Evolutionary conservation across 2,797 vertebrate genomes (phyloP), one percentile per base, ranked within the genome.

Genomic region (Trachops cirrhosus): DNA sequence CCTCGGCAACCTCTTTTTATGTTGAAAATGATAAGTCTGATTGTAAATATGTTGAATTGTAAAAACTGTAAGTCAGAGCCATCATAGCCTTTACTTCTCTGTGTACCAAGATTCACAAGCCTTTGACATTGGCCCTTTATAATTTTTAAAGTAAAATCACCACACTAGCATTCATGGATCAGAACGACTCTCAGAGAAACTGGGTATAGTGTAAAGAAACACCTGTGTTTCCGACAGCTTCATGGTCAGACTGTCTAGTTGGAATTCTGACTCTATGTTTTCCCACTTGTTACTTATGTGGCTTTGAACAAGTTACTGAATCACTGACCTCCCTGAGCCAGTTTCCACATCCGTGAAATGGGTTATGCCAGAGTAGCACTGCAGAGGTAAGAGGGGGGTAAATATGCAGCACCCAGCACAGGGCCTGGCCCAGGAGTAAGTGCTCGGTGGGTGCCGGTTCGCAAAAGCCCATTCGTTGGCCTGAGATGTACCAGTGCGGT

Each of bases 401-500:
- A 75, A 2, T 29, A 4, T 6, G 32, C 5, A 80, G 14, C 37
- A 2, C 52, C 22, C 26, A 8, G 50, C 71, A 39, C 15, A 52
- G 77, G 22, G 46, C 44, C 87, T 75, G 29, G 62, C 10, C 32
- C 52, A 14, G 21, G 21, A 88, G 14, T 12, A 29, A 21, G 9
- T 37, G 15, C 62, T 80, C 21, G 4, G 78, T 0, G 3, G 15
- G 5, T 24, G 19, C 77, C 84, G 0, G 14, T 68, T 46, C 46
- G 18, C 77, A 15, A 46, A 89, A 39, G 52, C 67, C 37, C 78
- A 2, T 67, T 54, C 32, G 1, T 6, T 73, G 71, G 19, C 70
- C 59, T 7, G 41, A 78, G 46, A 18, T 1, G 2, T 3, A 14
- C 41, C 64, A 0, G 0, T 6, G 52, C 5, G 0, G 4, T 10